phyloP scores from a whole-genome alignment of 2,113 vertebrate genomes.

The Thermophis baileyi region DNA sequence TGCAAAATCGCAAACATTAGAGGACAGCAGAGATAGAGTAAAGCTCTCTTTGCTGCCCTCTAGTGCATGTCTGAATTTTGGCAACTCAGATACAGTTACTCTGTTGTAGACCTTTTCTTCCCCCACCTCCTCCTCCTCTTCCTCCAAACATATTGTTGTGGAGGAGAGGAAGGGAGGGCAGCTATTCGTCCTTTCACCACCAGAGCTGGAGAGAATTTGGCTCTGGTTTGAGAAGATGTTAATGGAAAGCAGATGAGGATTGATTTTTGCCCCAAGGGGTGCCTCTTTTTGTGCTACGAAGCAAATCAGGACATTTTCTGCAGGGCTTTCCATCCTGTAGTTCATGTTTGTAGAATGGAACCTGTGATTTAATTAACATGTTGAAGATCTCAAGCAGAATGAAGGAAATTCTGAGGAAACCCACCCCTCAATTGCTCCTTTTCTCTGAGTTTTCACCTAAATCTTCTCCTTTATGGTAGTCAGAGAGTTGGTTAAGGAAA shows the following conservation, averaged over 20 bases:
- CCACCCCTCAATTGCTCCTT: background rate
- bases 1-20: background rate
- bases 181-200: conserved; percentile 56
- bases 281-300: background rate
- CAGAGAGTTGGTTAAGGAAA: background rate
- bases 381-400: background rate
- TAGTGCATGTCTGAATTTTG: background rate
- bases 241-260: conserved; percentile 67
- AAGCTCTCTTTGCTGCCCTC: background rate
- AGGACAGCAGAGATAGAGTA: background rate
- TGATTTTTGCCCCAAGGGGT: conserved; percentile 50
- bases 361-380: background rate
- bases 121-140: background rate
- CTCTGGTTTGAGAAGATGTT: conserved; percentile 54
- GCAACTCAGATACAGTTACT: background rate
- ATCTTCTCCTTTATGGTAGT: background rate
- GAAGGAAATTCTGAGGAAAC: background rate
- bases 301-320: conserved; percentile 3
- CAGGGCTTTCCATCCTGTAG: conserved; percentile 56
- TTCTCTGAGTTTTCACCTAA: background rate
- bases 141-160: background rate
- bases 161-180: background rate
- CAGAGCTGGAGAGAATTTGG: conserved; percentile 59
- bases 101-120: background rate
- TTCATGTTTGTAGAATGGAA: conserved; percentile 51